Percentiles rank a stretch among this genome's conserved stretches.
Conservation (phyloP, 2,113 vertebrate genomes). For the Donacobius atricapilla region DNA sequence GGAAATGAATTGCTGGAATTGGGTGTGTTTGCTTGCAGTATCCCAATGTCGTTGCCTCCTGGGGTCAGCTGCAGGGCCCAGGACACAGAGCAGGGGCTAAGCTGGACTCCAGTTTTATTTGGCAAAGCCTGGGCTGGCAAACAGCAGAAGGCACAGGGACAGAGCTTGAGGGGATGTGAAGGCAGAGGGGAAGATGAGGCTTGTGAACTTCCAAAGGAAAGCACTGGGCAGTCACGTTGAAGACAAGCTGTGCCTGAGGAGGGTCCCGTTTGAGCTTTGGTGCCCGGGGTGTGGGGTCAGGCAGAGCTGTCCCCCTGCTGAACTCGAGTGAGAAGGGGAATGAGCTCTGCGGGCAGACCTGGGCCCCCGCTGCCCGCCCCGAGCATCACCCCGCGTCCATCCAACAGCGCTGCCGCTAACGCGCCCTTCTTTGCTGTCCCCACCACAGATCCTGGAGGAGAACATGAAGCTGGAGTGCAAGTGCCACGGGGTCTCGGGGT, state of each 20-base stretch:
- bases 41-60: background rate
- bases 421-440: background rate
- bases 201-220: background rate
- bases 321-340: background rate
- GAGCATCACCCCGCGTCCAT: accelerated
- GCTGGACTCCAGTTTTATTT: background rate
- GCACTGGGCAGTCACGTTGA: accelerated
- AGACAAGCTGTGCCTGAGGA: background rate
- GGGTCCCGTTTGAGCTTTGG: background rate
- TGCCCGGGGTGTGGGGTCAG: background rate
- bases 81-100: background rate
- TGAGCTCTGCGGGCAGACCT: background rate
- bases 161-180: background rate
- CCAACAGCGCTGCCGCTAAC: background rate
- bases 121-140: background rate
- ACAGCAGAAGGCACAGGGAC: background rate
- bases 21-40: background rate
- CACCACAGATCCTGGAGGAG: conserved; percentile 87
- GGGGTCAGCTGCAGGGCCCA: background rate
- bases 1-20: background rate
- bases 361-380: too few relatives aligned
- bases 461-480: conserved; percentile 94
- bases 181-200: background rate
- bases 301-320: background rate
- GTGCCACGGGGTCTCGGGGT: conserved; percentile 93